These are phyloP conservation scores for Mus caroli DNA, from an alignment of 2,797 vertebrate species.

Conservation along the genomic window DNA sequence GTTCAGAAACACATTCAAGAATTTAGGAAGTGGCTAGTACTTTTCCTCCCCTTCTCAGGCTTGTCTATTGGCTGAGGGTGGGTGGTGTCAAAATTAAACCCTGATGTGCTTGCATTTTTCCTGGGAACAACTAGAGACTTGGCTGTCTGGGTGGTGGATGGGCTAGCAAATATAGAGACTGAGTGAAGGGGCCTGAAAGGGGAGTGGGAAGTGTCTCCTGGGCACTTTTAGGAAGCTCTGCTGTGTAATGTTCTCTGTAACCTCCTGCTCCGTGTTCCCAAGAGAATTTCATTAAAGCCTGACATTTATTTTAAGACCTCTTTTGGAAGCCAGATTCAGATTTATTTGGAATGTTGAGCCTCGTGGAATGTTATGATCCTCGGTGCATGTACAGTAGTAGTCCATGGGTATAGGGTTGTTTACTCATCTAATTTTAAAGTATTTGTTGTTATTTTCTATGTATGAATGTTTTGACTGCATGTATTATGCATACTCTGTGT, in stretches of 20 bases:
- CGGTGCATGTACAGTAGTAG: not conserved
- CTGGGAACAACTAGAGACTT: slow-evolving; percentile 58
- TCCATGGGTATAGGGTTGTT: not conserved
- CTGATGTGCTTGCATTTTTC: slow-evolving; percentile 58
- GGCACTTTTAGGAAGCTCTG: slow-evolving; percentile 36
- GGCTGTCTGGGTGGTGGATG: not conserved
- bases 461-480: not conserved
- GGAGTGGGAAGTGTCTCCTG: not conserved
- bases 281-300: slow-evolving; percentile 34
- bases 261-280: slow-evolving; percentile 14
- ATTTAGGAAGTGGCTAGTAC: slow-evolving; percentile 64
- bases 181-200: not conserved
- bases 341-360: slow-evolving; percentile 30
- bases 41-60: not conserved
- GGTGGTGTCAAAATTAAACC: slow-evolving; percentile 70
- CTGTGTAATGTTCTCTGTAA: not conserved
- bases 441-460: not conserved
- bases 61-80: slow-evolving; percentile 46
- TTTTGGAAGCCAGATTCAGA: slow-evolving; percentile 46
- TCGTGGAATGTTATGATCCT: not conserved
- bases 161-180: slow-evolving; percentile 14
- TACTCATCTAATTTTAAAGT: not conserved
- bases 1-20: slow-evolving; percentile 57
- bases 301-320: slow-evolving; percentile 50
- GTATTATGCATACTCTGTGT: not conserved